phyloP scores from a whole-genome alignment of 2,113 vertebrate genomes.

The Chaenocephalus aceratus region DNA sequence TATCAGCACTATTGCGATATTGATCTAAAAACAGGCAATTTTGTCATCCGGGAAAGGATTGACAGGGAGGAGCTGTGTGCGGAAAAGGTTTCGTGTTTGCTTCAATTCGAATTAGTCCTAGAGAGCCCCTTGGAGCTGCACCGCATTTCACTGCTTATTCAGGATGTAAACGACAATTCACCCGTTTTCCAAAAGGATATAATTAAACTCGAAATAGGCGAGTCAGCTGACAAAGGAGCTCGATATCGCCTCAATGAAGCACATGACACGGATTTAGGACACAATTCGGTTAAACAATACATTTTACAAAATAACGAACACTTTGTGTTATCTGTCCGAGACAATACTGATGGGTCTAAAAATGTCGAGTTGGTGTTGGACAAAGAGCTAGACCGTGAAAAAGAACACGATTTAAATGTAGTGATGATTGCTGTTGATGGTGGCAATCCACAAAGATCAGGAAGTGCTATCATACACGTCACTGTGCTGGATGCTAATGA shows the following conservation, averaged over 20 bases:
- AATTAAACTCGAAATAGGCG: background rate
- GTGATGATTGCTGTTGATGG: conserved; percentile 78
- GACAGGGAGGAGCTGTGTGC: conserved; percentile 85
- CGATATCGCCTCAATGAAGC: conserved; percentile 79
- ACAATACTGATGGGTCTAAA: conserved; percentile 64
- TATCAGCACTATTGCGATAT: conserved; percentile 57
- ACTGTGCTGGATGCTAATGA: conserved; percentile 79
- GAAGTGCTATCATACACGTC: conserved; percentile 63
- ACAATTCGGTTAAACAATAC: conserved; percentile 74
- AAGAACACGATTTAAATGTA: conserved; percentile 67
- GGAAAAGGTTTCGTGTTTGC: conserved; percentile 67
- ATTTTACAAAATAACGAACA: conserved; percentile 63
- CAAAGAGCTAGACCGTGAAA: conserved; percentile 74
- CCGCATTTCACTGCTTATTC: conserved; percentile 73
- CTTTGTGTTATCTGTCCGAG: conserved; percentile 71
- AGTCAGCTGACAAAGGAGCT: conserved; percentile 70
- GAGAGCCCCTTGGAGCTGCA: conserved; percentile 76
- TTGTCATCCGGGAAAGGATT: conserved; percentile 74
- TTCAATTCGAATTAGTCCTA: conserved; percentile 81
- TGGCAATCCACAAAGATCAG: conserved; percentile 74
- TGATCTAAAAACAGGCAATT: conserved; percentile 79
- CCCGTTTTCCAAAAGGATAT: conserved; percentile 77
- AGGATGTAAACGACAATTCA: conserved; percentile 86
- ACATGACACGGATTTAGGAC: conserved; percentile 78
- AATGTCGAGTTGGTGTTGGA: conserved; percentile 71